A percentile compares a stretch with the other conserved stretches of the same genome.
These are phyloP conservation scores for Polypterus senegalus DNA, from an alignment of 2,113 vertebrate genomes.

Conservation along the genomic window DNA sequence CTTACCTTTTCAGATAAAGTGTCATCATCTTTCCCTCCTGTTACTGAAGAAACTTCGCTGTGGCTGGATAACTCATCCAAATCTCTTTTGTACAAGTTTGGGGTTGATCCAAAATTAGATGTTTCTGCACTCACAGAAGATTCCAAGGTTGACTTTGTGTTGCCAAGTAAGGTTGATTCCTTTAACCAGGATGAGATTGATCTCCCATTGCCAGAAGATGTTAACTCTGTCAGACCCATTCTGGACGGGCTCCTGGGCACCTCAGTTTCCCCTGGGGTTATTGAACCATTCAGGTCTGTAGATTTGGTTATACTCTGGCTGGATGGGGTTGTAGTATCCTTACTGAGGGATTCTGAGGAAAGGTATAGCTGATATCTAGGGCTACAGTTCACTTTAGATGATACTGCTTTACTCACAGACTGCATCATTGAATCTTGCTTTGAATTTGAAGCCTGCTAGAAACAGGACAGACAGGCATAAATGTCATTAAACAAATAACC, in stretches of 20 bases:
- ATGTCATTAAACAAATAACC: too few species aligned
- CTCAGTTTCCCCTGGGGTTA: conserved; percentile 28
- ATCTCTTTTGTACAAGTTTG: not conserved
- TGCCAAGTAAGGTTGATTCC: not conserved
- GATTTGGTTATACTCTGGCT: conserved; percentile 27
- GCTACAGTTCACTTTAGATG: conserved; percentile 24
- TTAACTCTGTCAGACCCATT: conserved; percentile 1
- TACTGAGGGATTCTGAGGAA: too few species aligned
- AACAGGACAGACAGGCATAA: too few species aligned
- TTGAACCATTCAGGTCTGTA: conserved; percentile 26
- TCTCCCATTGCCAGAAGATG: not conserved
- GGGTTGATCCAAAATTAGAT: not conserved
- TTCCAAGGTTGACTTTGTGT: not conserved
- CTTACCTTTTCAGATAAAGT: not conserved
- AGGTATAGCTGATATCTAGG: conserved; percentile 47
- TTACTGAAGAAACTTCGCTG: not conserved
- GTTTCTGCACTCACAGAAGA: not conserved
- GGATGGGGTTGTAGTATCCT: not conserved
- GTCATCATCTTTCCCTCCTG: not conserved
- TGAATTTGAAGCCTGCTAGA: too few species aligned
- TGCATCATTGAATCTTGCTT: too few species aligned
- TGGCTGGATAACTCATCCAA: not conserved
- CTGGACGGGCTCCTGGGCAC: not conserved
- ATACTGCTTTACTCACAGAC: not conserved
- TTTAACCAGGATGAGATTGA: not conserved